Evolutionary conservation across 2,113 vertebrate species (phyloP).

Genomic region (Cyanoramphus novaezelandiae): DNA sequence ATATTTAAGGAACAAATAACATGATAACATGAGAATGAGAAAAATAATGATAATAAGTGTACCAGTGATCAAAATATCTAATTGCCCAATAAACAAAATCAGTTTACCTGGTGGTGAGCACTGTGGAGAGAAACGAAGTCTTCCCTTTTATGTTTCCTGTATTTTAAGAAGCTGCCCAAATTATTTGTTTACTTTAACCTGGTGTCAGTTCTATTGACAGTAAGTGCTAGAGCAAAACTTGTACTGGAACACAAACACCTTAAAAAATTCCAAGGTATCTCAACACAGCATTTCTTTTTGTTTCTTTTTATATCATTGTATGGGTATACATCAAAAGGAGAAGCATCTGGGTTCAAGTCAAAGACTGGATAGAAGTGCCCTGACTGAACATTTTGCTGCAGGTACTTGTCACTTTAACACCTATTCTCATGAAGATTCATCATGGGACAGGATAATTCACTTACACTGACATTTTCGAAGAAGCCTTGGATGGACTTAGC

Average conservation of each 20-base stretch:
- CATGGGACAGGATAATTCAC: not conserved
- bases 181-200: constrained; percentile 5
- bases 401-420: not conserved
- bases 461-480: not conserved
- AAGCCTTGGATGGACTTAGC: not conserved
- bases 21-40: not conserved
- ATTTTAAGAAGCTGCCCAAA: constrained; percentile 9
- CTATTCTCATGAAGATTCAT: not conserved
- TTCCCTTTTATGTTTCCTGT: not conserved
- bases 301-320: not conserved
- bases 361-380: not conserved
- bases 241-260: not conserved
- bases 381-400: not conserved
- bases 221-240: not conserved
- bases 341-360: not conserved
- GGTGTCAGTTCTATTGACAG: not conserved
- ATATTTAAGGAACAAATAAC: constrained; percentile 6
- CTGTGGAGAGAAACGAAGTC: not conserved
- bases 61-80: not conserved
- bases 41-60: not conserved
- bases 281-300: not conserved
- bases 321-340: not conserved
- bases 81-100: not conserved
- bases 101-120: not conserved
- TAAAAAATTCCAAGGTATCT: not conserved